Base-by-base conservation (phyloP, 1,140 invertebrate species). In the Agrilus planipennis region DNA sequence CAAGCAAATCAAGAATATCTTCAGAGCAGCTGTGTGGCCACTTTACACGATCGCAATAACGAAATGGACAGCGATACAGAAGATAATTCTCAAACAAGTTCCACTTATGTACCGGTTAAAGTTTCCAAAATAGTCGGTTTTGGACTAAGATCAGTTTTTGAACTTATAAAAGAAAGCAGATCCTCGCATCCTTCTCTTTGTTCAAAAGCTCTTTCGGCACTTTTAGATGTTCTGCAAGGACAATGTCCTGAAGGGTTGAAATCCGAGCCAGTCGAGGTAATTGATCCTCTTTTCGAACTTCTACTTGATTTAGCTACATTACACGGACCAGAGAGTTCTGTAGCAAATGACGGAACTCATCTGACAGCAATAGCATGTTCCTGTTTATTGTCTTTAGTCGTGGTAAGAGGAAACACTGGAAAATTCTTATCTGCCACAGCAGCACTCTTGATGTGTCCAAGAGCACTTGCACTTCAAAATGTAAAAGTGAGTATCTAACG, bases 351-450 rank as follows among this genome's bases (percentile, higher is more conserved):
- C 48, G 77, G 77, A 12, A 75, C 72, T 50, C 75, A 76, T 43
- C 71, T 91, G 45, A 88, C 84, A 22, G 81, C 88, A 17, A 73
- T 92, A 38, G 87, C 89, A 28, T 91, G 88, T 63, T 82, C 89
- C 2, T 91, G 89, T 55, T 69, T 97, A 1, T 71, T 96, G 19
- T 88, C 87, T 42, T 68, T 96, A 30, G 87, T 89, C 18, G 82
- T 94, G n/a, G 89, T 90, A 1, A 68, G 86, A 40, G 91, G 91
- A 2, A 87, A 94, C 57, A 91, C 90, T n/a, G 88, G 89, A 20
- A 86, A 90, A 58, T 77, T 91, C 49, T 69, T 96, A 0, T 78
- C 79, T 55, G 87, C 92, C 11, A 76, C 89, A 20, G 78, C 85
- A 12, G 83, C 88, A 19, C 70, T 95, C 46, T 70, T 94, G 10